Percentiles rank a stretch among this genome's conserved stretches.
Evolutionary conservation across 2,113 vertebrate genomes (phyloP).

Genomic region (Salvelinus sp.): DNA sequence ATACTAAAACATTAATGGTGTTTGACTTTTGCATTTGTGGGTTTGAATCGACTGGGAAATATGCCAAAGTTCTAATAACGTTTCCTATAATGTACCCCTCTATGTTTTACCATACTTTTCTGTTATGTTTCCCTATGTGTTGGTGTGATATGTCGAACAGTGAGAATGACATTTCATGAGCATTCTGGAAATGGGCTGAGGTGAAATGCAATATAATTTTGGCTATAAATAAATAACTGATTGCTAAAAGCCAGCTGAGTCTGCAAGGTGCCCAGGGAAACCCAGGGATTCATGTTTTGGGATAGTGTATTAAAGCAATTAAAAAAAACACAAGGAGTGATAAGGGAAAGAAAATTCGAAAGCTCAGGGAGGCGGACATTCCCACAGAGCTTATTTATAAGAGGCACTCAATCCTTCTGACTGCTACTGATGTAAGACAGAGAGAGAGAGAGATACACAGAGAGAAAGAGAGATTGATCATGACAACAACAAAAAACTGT

Average conservation of each 20-base stretch:
- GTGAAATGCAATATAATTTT: neutral
- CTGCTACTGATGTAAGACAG: neutral
- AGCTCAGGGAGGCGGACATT: neutral
- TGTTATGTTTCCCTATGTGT: neutral
- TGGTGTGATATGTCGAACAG: neutral
- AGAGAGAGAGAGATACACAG: neutral
- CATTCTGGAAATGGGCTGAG: neutral
- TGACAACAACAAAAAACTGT: neutral
- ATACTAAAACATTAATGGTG: neutral
- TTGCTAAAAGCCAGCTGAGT: neutral
- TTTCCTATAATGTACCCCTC: neutral
- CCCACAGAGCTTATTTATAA: neutral
- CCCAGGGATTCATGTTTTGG: neutral
- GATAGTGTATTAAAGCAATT: neutral
- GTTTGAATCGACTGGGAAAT: neutral
- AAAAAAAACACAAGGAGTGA: neutral
- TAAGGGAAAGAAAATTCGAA: conserved; percentile 6
- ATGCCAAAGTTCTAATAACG: neutral
- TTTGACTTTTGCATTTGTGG: too few species aligned
- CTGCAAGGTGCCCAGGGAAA: neutral
- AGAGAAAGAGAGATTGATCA: neutral
- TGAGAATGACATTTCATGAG: too few species aligned
- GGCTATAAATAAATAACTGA: neutral
- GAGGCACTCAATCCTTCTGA: neutral
- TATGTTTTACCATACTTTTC: neutral